phyloP scores from a whole-genome alignment of 2,113 vertebrate species.

The Myocastor coypus region DNA sequence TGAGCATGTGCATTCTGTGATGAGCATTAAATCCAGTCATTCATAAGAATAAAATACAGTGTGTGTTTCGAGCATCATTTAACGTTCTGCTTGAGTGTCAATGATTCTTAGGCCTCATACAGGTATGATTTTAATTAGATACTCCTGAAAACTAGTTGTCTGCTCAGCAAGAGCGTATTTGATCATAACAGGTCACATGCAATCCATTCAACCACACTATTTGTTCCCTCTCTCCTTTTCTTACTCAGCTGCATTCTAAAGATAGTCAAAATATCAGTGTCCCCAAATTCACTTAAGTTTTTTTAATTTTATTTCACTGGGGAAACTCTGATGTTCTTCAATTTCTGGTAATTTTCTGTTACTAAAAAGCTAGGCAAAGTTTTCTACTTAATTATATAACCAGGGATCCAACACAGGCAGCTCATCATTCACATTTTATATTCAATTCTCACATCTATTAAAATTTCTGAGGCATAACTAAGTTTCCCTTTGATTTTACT shows the following conservation, averaged over 20 bases:
- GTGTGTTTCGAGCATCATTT: slow-evolving; percentile 54
- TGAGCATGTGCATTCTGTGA: not conserved
- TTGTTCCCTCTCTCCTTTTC: not conserved
- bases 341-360: not conserved
- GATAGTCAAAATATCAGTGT: not conserved
- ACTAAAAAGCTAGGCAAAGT: not conserved
- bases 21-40: slow-evolving; percentile 50
- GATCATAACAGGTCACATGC: not conserved
- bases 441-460: not conserved
- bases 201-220: not conserved
- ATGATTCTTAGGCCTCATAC: not conserved
- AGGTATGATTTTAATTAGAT: slow-evolving; percentile 26
- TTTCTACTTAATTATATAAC: not conserved
- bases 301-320: not conserved
- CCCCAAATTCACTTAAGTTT: not conserved
- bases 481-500: not conserved
- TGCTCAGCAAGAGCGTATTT: not conserved
- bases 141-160: not conserved
- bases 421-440: not conserved
- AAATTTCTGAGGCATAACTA: not conserved
- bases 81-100: slow-evolving; percentile 4
- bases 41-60: slow-evolving; percentile 41
- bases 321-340: not conserved
- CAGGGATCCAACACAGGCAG: not conserved
- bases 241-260: not conserved